A percentile compares a stretch with the other conserved stretches of the same genome.
These are phyloP conservation scores for Gymnocephalus cernua DNA, from an alignment of 2,113 vertebrate species.

Conservation along the genomic window DNA sequence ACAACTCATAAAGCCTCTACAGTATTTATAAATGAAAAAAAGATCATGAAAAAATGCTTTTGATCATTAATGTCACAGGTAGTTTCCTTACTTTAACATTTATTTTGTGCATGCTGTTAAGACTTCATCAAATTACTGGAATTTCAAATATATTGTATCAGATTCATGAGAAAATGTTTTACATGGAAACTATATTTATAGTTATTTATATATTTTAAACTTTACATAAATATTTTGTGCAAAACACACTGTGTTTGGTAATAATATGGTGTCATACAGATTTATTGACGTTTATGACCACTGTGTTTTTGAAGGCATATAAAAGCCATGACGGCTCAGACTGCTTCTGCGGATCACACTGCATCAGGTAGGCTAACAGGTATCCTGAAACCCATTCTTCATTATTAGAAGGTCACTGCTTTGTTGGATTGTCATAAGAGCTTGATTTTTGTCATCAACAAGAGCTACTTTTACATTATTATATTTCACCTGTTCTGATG, in stretches of 20 bases:
- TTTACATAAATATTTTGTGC: constrained; percentile 64
- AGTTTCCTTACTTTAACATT: not conserved
- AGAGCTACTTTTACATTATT: not conserved
- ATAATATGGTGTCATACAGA: constrained; percentile 55
- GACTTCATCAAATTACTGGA: not conserved
- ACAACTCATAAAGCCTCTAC: not conserved
- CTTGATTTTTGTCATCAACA: not conserved
- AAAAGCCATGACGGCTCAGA: constrained; percentile 49
- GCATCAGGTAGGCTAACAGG: constrained; percentile 60
- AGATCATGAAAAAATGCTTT: not conserved
- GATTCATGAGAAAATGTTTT: constrained; percentile 22
- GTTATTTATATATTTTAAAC: constrained; percentile 66
- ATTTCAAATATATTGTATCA: constrained; percentile 33
- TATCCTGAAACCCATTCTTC: constrained; percentile 22
- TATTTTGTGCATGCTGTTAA: not conserved
- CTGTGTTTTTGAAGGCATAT: constrained; percentile 55
- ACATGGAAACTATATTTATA: constrained; percentile 59
- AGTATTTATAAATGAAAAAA: not conserved
- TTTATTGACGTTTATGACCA: constrained; percentile 75
- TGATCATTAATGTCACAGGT: not conserved
- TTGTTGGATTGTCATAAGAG: not conserved
- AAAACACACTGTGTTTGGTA: constrained; percentile 67
- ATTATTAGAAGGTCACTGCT: constrained; percentile 2
- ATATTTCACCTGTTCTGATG: not conserved
- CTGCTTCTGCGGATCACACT: constrained; percentile 25